Evolutionary conservation across 2,113 vertebrate species (phyloP).

Genomic region (Dipodomys ordii): DNA sequence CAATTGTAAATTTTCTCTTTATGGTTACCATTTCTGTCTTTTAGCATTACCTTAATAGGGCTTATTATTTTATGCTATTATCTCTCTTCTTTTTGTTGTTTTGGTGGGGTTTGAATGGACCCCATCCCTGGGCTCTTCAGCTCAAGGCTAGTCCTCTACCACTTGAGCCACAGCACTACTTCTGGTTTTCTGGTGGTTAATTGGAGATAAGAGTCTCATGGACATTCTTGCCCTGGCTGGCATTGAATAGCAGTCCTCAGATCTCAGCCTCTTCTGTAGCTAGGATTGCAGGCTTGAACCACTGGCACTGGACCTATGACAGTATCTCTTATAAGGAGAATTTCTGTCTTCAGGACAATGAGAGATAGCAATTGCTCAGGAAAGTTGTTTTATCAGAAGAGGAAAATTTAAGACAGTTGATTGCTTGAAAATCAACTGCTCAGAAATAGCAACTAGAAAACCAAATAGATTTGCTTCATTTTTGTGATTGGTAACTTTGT

Average conservation of each 20-base stretch:
- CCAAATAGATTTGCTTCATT: background rate
- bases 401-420: background rate
- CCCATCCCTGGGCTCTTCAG: too few species aligned
- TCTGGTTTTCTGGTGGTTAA: too few species aligned
- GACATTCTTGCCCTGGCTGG: too few species aligned
- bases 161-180: too few species aligned
- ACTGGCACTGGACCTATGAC: too few species aligned
- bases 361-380: background rate
- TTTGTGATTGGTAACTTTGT: background rate
- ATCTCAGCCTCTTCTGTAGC: too few species aligned
- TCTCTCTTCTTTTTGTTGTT: too few species aligned
- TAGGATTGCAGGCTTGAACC: too few species aligned
- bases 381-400: constrained; percentile 5
- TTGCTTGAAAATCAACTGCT: background rate
- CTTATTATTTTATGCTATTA: background rate
- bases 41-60: background rate
- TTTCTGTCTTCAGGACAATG: background rate
- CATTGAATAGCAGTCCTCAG: too few species aligned
- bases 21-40: background rate
- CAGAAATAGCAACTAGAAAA: background rate
- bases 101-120: too few species aligned
- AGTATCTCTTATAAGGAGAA: background rate
- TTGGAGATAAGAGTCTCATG: too few species aligned
- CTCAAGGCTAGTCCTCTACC: too few species aligned
- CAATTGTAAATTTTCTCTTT: background rate